Conservation (phyloP, 2,888 invertebrate species). For the Lapara coniferarum region DNA sequence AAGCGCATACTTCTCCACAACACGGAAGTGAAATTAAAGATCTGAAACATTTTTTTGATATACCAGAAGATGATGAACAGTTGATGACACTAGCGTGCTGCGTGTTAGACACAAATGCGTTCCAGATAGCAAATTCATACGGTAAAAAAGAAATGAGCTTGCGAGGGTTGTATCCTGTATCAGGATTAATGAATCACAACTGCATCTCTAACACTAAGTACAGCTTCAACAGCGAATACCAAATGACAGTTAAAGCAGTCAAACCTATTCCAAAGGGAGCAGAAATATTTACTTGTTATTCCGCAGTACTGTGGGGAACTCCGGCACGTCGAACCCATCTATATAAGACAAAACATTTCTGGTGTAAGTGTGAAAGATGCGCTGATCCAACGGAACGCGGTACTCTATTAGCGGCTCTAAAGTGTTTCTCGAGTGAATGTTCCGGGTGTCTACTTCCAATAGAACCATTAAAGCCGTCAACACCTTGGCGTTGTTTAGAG, state of each 20-base stretch:
- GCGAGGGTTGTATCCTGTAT: conserved; percentile 87
- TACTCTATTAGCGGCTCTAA: conserved; percentile 82
- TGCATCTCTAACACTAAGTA: conserved; percentile 87
- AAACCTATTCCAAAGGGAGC: conserved; percentile 82
- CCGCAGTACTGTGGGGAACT: conserved; percentile 87
- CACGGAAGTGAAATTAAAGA: conserved; percentile 84
- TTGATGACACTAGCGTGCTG: conserved; percentile 84
- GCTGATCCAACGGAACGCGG: conserved; percentile 87
- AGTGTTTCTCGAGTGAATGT: conserved; percentile 80
- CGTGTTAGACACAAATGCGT: conserved; percentile 87
- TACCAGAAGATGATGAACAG: conserved; percentile 81
- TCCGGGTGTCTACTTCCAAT: conserved; percentile 82
- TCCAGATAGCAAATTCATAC: conserved; percentile 81
- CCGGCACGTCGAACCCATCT: conserved; percentile 85
- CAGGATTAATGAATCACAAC: conserved; percentile 87
- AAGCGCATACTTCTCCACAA: conserved; percentile 79
- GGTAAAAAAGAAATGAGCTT: conserved; percentile 78
- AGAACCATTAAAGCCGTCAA: conserved; percentile 78
- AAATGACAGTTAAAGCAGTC: conserved; percentile 85
- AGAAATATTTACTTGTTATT: conserved; percentile 87
- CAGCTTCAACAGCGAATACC: conserved; percentile 81
- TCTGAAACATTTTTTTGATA: conserved; percentile 75
- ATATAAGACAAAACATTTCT: conserved; percentile 86
- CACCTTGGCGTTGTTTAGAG: conserved; percentile 84
- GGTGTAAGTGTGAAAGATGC: conserved; percentile 86